Base-by-base conservation (phyloP, 1,140 invertebrate species). In the Ladona fulva region DNA sequence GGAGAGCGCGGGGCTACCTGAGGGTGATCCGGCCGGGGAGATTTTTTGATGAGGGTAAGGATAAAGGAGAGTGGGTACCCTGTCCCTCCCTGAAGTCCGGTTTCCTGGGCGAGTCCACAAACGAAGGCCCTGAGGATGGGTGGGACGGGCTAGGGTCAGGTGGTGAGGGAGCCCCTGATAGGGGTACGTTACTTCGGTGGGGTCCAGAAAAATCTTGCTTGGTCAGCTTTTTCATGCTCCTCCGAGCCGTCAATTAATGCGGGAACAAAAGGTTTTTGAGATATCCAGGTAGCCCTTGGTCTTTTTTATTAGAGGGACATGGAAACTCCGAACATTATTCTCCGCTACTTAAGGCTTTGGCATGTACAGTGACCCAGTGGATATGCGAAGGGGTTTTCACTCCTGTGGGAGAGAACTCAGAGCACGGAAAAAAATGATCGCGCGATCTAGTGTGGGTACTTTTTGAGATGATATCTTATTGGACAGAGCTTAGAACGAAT, bases 151-250 rank as follows among this genome's bases (percentile, higher is more conserved):
- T 5, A 22, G n/a, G 52, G 52, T 19, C 16, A 22, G 16, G 52
- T 19, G 52, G 52, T 66, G 52, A 22, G 52, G n/a, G 52, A 52
- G 44, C 19, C 44, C 44, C 44, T 19, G 44, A 66, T 66, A 66
- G 52, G 52, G 52, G 14, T 66, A 22, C 52, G n/a, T n/a, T n/a
- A n/a, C n/a, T n/a, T n/a, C n/a, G 16, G 52, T 66, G 52, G 52
- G 52, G 52, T 66, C 52, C 52, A 66, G 52, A 19, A 66, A 66
- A 66, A 66, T 66, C 52, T 66, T 66, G 52, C 52, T 66, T 66
- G 52, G 52, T 66, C 52, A 66, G 52, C 52, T 66, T 66, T 66
- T 66, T 66, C 52, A 66, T 66, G 14, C 52, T 16, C 3, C n/a
- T 66, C 3, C 3, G 52, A 66, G 52, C 52, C 52, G 52, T 66